Percentiles rank a stretch among this genome's conserved stretches.
phyloP scores from a whole-genome alignment of 2,113 vertebrate species.

The Cricetomys ansorgei region DNA sequence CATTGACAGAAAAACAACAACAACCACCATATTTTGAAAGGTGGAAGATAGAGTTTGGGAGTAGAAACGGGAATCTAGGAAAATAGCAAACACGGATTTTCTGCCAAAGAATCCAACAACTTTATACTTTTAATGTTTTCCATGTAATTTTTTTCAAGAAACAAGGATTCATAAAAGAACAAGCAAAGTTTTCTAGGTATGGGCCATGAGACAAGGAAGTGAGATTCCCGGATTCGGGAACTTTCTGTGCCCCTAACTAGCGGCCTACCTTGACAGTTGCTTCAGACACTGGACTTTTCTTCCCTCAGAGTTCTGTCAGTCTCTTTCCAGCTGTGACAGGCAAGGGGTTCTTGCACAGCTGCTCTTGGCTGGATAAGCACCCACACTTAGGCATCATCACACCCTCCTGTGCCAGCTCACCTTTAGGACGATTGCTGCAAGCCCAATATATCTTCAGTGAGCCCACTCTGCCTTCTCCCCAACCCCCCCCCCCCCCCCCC shows the following conservation, averaged over 20 bases:
- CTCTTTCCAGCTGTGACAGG: neutral
- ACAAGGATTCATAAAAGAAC: neutral
- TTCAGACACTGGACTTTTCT: neutral
- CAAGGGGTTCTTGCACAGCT: neutral
- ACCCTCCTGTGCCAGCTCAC: neutral
- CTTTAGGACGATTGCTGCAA: slow-evolving; percentile 1
- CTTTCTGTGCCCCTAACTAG: neutral
- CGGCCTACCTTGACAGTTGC: neutral
- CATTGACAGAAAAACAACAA: neutral
- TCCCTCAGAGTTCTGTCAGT: neutral
- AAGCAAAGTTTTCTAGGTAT: neutral
- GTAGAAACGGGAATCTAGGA: neutral
- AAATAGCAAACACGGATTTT: neutral
- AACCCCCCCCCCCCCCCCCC: neutral
- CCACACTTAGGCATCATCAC: neutral
- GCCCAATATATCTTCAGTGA: neutral
- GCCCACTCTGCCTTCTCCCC: neutral
- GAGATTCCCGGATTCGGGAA: neutral
- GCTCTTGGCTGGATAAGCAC: neutral
- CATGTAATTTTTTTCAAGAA: neutral
- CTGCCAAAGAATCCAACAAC: neutral
- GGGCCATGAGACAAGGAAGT: neutral
- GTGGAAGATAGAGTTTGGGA: neutral
- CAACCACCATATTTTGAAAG: neutral
- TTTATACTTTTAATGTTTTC: neutral